Conservation (phyloP, 2,113 vertebrate genomes). For the Romanogobio albipinnatus region DNA sequence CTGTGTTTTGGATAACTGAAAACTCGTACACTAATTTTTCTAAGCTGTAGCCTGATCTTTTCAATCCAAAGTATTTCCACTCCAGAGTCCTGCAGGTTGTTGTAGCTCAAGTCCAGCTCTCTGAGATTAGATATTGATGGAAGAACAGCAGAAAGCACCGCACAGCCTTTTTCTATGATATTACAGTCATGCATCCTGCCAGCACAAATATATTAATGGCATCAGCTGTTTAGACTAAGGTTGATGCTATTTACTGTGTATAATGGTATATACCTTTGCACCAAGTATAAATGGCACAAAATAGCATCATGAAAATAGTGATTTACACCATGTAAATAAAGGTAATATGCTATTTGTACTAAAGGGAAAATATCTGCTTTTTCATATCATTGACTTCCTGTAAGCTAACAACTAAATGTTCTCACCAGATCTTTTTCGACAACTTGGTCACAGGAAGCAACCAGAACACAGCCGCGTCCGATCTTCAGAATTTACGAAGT, state of each 20-base stretch:
- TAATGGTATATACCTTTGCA: not conserved
- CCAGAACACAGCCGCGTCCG: conserved; percentile 30
- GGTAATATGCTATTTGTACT: not conserved
- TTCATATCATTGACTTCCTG: not conserved
- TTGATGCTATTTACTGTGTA: not conserved
- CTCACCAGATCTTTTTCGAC: conserved; percentile 33
- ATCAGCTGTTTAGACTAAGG: not conserved
- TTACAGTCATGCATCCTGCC: not conserved
- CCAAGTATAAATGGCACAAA: not conserved
- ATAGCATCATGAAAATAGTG: not conserved
- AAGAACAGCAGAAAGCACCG: not conserved
- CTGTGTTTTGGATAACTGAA: not conserved
- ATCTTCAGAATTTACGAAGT: conserved; percentile 43
- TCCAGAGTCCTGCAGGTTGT: conserved; percentile 23
- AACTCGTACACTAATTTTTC: not conserved
- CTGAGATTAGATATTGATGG: not conserved
- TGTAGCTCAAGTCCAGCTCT: conserved; percentile 28
- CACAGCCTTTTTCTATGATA: not conserved
- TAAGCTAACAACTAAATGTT: not conserved
- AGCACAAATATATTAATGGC: not conserved
- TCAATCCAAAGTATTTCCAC: conserved; percentile 2
- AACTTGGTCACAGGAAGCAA: conserved; percentile 42
- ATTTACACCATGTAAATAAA: not conserved
- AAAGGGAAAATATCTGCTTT: not conserved
- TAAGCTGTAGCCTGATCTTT: not conserved